These are phyloP conservation scores for Sipha flava DNA, from an alignment of 1,140 invertebrate genomes.

Conservation along the genomic window DNA sequence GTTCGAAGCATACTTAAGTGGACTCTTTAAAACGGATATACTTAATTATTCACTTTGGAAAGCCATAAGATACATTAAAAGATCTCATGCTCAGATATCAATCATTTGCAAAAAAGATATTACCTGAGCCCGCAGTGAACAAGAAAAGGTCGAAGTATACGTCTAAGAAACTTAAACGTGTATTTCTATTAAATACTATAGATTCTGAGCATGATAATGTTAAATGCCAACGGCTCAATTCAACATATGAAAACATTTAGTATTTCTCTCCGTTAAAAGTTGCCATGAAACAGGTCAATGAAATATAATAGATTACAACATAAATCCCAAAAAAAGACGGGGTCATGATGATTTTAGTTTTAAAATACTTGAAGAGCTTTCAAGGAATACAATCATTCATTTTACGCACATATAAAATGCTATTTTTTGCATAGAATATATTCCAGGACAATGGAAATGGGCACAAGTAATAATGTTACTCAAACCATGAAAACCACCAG, in stretches of 20 bases:
- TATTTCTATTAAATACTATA: neutral
- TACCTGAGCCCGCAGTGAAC: conserved; percentile 34
- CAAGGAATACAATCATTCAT: no score
- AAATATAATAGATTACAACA: no score
- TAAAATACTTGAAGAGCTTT: neutral
- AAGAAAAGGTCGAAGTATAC: conserved; percentile 36
- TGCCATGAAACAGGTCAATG: no score
- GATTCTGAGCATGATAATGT: neutral
- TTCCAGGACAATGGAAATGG: no score
- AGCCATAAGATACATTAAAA: conserved; percentile 34
- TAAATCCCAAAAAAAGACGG: no score
- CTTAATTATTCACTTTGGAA: conserved; percentile 37
- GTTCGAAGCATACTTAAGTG: neutral
- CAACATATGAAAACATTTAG: neutral
- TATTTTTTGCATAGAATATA: no score
- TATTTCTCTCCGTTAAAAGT: no score
- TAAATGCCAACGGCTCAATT: neutral
- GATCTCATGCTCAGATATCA: neutral
- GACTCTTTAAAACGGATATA: neutral
- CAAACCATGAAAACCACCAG: neutral
- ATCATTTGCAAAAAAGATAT: conserved; percentile 16
- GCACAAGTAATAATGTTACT: no score
- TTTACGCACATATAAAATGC: neutral
- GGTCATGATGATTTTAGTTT: neutral
- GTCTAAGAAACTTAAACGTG: conserved; percentile 2